Base-by-base conservation (phyloP, 2,888 invertebrate genomes). In the Eristalis intricaria region DNA sequence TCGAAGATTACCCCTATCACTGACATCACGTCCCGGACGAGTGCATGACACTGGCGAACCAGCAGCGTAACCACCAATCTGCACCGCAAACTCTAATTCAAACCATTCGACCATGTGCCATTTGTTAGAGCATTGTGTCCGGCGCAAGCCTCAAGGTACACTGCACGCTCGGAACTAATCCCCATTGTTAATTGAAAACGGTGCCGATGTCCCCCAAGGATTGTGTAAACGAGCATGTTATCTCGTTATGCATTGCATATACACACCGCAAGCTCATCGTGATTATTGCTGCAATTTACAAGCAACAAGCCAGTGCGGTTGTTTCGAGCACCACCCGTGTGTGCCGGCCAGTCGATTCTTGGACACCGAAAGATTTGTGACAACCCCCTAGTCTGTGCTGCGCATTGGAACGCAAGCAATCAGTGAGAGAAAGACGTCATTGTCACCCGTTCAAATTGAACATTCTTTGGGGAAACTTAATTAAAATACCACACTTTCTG, bases 151-250 rank as follows among this genome's bases (percentile, higher is more conserved):
- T 22, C 38, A 10, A 40, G 56, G 15, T 26, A 60, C 11, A 23
- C 60, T 76, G 40, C 4, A 29, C 66, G 60, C n/a, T 19, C 19
- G 13, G 19, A 19, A 61, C 69, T 74, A 74, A 78, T 74, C 50
- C 26, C 38, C 26, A 60, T 74, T 82, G 66, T 77, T 86, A 86
- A 86, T 86, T 82, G 86, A 78, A 86, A 70, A 70, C 68, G 78
- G 78, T 86, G 78, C 73, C 74, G 60, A 82, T 82, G 56, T 78
- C 65, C 60, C 66, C 19, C 70, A 65, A 63, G 81, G 35, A 63
- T 71, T 74, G 82, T 86, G 83, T 86, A 86, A 83, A 78, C 73
- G 69, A 75, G 50, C 74, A 74, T 78, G 74, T 70, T 83, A 69
- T 77, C 73, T 77, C 76, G 73, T 77, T 73, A 74, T 77, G 64